Base-by-base conservation (phyloP, 2,797 vertebrate species). In the Periparus ater region DNA sequence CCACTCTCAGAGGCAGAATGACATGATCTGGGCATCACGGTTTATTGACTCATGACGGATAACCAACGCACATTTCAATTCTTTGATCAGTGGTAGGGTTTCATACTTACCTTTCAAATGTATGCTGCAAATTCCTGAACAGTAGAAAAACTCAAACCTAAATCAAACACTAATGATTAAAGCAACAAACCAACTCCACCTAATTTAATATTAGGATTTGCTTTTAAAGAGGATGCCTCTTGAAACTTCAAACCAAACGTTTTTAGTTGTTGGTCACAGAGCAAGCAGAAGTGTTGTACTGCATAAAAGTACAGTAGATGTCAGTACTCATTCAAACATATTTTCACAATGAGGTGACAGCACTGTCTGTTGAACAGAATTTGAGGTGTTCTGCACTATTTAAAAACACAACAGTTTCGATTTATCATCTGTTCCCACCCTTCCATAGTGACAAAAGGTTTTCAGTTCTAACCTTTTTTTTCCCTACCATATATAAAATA, bases 21-120 rank as follows among this genome's bases (percentile, higher is more conserved):
- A 94, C 91, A 85, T 0, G 6, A 79, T 79, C 61, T 51, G 34
- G 48, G 53, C 84, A 88, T 50, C 70, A 40, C 0, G 3, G 92
- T 79, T 92, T 95, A 91, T 74, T 89, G 77, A 78, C 47, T 80
- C 66, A 10, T 21, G 58, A 88, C 0, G 1, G 86, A 85, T 45
- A 58, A 80, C 48, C 55, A 85, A 51, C 26, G 61, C 21, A 65
- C 15, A 3, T 67, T 90, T 82, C 57, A 77, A 85, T 62, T 45
- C 89, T 93, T 88, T 92, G 79, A 93, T 97, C 82, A 30, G 36
- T 29, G 51, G 26, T n/a, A 85, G 54, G 72, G 62, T 89, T 88
- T 92, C 87, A 81, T 47, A 62, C 38, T 89, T 65, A 38, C 4
- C 65, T 86, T 89, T 58, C 73, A 85, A 62, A 63, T 7, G 27